Evolutionary conservation across 2,797 vertebrate species (phyloP).

Genomic region (Malurus splendens): DNA sequence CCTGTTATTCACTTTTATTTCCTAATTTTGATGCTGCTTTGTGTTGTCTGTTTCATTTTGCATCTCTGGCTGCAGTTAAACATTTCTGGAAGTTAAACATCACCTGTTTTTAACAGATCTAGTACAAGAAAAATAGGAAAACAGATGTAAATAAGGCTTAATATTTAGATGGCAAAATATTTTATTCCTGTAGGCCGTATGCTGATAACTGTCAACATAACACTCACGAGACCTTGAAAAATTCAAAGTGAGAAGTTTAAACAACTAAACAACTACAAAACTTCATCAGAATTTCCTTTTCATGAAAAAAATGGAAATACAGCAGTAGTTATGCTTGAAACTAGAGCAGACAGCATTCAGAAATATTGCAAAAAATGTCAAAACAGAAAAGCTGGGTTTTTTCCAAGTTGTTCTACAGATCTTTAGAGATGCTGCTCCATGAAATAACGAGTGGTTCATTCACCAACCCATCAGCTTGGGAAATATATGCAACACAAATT

Average conservation of each 20-base stretch:
- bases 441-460: slow-evolving; percentile 14
- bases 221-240: fast-evolving
- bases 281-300: neutral
- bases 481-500: slow-evolving; percentile 44
- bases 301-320: neutral
- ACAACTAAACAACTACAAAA: neutral
- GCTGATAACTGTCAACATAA: neutral
- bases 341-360: neutral
- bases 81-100: neutral
- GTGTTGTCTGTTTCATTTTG: neutral
- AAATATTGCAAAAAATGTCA: neutral
- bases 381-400: slow-evolving; percentile 3
- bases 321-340: neutral
- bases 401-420: slow-evolving; percentile 45
- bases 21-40: neutral
- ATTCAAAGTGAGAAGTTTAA: neutral
- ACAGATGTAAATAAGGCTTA: neutral
- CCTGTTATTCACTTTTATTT: neutral
- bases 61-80: neutral
- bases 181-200: neutral
- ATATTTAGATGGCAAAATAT: neutral
- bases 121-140: neutral
- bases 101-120: neutral
- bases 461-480: slow-evolving; percentile 39
- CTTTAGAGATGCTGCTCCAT: slow-evolving; percentile 22